These are phyloP conservation scores for Ciconia maguari DNA, from an alignment of 2,113 vertebrate genomes.

Conservation along the genomic window DNA sequence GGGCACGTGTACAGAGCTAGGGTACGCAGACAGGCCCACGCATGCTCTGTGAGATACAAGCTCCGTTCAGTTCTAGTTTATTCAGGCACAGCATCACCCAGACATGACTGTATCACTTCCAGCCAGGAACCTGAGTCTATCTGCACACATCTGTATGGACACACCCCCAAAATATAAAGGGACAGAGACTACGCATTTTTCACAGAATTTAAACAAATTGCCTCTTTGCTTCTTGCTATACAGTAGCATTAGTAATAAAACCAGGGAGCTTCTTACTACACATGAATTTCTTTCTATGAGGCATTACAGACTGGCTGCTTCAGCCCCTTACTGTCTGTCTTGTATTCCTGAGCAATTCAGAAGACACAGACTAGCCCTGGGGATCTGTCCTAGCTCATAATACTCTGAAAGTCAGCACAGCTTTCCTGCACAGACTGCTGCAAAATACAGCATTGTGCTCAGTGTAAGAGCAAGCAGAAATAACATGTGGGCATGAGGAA, in stretches of 20 bases:
- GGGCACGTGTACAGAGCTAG: background rate
- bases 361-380: background rate
- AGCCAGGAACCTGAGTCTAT: background rate
- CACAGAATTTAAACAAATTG: background rate
- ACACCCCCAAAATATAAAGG: background rate
- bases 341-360: background rate
- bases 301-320: background rate
- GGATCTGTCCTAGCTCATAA: background rate
- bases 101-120: background rate
- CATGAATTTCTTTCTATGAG: background rate
- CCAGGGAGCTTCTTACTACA: background rate
- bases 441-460: background rate
- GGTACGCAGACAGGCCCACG: background rate
- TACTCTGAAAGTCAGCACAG: background rate
- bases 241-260: background rate
- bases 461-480: background rate
- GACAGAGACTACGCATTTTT: background rate
- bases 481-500: background rate
- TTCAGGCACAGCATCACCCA: background rate
- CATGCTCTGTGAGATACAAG: background rate
- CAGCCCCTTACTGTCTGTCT: background rate
- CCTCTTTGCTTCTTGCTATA: background rate
- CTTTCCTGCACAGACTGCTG: background rate
- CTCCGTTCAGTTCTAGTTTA: background rate
- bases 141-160: background rate